Conservation (phyloP, 2,113 vertebrate species). For the Acanthisitta chloris region DNA sequence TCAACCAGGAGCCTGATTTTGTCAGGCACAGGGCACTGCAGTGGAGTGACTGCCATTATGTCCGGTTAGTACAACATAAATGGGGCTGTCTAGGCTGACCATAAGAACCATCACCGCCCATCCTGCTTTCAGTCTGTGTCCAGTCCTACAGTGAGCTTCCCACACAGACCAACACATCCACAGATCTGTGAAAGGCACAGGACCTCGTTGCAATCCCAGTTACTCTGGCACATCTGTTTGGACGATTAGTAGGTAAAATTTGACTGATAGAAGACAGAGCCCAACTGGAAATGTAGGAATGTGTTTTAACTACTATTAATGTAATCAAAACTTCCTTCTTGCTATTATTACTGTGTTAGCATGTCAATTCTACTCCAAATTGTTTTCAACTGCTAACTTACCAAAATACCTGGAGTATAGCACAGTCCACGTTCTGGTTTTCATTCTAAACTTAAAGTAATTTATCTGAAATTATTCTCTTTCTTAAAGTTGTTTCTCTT, state of each 20-base stretch:
- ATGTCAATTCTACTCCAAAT: constrained; percentile 4
- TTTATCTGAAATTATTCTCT: constrained; percentile 22
- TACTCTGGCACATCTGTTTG: constrained; percentile 8
- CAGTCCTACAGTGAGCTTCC: background rate
- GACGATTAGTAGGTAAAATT: background rate
- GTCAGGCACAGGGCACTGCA: background rate
- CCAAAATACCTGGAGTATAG: constrained; percentile 20
- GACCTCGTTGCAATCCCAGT: background rate
- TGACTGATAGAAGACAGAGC: constrained; percentile 51
- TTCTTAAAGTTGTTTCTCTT: background rate
- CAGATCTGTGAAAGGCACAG: background rate
- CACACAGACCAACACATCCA: background rate
- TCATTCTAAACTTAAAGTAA: constrained; percentile 28
- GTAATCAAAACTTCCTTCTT: constrained; percentile 61
- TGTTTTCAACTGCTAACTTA: constrained; percentile 43
- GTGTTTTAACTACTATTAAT: constrained; percentile 59
- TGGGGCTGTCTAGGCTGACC: background rate
- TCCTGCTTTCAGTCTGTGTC: background rate
- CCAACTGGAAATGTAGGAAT: constrained; percentile 48
- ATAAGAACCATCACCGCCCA: background rate
- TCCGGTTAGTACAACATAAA: background rate
- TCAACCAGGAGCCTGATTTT: background rate
- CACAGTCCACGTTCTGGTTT: background rate
- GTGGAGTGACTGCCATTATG: background rate
- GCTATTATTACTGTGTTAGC: constrained; percentile 33